Evolutionary conservation across 2,797 vertebrate genomes (phyloP).

Genomic region (Eospalax fontanierii): DNA sequence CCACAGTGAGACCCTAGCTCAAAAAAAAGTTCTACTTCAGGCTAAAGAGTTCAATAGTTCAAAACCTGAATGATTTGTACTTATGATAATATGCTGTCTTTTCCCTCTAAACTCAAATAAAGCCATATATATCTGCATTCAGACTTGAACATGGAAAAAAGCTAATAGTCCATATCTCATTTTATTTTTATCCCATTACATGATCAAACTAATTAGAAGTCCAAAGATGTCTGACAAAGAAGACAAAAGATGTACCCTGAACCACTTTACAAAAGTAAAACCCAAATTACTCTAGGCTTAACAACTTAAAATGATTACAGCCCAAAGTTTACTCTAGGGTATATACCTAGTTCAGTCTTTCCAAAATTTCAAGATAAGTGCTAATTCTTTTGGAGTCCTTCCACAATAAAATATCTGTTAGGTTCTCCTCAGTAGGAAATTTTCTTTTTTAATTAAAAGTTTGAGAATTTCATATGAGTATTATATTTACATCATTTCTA

Average conservation of each 20-base stretch:
- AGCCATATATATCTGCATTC: background rate
- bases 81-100: slow-evolving; percentile 20
- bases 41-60: slow-evolving; percentile 42
- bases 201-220: slow-evolving; percentile 54
- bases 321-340: slow-evolving; percentile 17
- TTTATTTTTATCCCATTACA: slow-evolving; percentile 16
- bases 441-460: background rate
- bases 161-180: background rate
- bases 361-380: slow-evolving; percentile 31
- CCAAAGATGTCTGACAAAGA: slow-evolving; percentile 55
- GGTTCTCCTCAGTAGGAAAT: background rate
- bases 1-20: background rate
- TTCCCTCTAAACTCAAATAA: slow-evolving; percentile 42
- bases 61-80: slow-evolving; percentile 47
- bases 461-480: too few species aligned
- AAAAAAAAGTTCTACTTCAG: slow-evolving; percentile 20
- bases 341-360: slow-evolving; percentile 25
- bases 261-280: slow-evolving; percentile 50
- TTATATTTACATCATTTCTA: too few species aligned
- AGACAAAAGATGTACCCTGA: too few species aligned
- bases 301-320: slow-evolving; percentile 21
- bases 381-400: background rate
- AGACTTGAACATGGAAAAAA: slow-evolving; percentile 52
- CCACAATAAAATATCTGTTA: slow-evolving; percentile 16
- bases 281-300: slow-evolving; percentile 45